Evolutionary conservation across 1,140 invertebrate species (phyloP), one percentile per base, ranked within the genome.

Genomic region (Rhynchophorus ferrugineus): DNA sequence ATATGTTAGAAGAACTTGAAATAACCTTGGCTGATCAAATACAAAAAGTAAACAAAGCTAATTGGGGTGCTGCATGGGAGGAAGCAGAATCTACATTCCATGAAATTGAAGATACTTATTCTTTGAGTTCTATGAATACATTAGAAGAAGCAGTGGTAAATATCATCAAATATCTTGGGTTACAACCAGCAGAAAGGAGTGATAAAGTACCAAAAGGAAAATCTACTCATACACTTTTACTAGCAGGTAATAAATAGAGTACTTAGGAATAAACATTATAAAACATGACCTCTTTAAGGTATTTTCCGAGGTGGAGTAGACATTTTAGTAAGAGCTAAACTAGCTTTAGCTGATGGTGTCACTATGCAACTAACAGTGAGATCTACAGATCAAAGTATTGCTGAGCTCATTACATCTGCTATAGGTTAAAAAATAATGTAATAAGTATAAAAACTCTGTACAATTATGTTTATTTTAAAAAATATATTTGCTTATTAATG

Each of bases 1-100:
- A 82, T 49, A 80, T 84, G 66, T 69, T 99, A 34, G 95, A 99
- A 74, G 94, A 98, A 75, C 75, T 99, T 16, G 95, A 97, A 66
- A 73, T 98, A 22, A 81, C 79, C 8, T 74, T 96, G 1, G 82
- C 83, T 2, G 96, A 99, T 75, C 93, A 97, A 71, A 85, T 99
- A 47, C 87, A 94, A 64, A 82, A 85, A 53, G 78, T 89, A 3
- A 81, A 84, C 38, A 89, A 87, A 60, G 87, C 70, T 59, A 92
- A 80, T 61, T 87, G 96, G 61, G 82, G 80, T 21, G 79, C 80
- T 0, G 76, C 82, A 16, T 90, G 87, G 79, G 86, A 88, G 56
- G 72, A 77, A 49, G 80, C 80, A 2, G 62, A 54, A 21, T 68
- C 67, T 1, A 68, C 69, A 18, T 85, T 79, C 59, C 75, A 81